phyloP scores from a whole-genome alignment of 2,797 vertebrate species.

The Falco columbarius region DNA sequence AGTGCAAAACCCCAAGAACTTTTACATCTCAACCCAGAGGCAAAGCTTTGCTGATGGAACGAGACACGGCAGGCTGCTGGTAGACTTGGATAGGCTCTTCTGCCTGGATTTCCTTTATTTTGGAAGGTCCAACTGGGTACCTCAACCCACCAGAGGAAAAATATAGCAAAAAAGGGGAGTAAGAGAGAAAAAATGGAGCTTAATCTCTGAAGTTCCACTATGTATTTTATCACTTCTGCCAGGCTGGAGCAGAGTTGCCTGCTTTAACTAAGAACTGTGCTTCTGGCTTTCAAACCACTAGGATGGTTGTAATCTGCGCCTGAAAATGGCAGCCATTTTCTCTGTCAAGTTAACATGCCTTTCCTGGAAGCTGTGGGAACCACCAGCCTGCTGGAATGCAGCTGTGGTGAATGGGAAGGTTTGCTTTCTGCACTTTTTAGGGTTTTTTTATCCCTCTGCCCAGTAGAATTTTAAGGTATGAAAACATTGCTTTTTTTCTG shows the following conservation, averaged over 20 bases:
- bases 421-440: background rate
- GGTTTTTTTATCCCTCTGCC: background rate
- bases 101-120: constrained; percentile 50
- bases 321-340: constrained; percentile 23
- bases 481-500: background rate
- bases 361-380: background rate
- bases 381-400: background rate
- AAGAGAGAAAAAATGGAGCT: constrained; percentile 6
- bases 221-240: constrained; percentile 28
- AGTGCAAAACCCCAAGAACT: constrained; percentile 33
- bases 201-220: background rate
- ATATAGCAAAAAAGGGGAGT: constrained; percentile 33
- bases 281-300: constrained; percentile 7
- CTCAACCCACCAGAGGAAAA: constrained; percentile 42
- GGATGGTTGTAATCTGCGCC: background rate
- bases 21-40: background rate
- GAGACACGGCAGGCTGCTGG: constrained; percentile 4
- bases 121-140: constrained; percentile 39
- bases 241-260: constrained; percentile 24
- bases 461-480: background rate
- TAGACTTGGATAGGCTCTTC: constrained; percentile 44
- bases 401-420: background rate
- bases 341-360: background rate
- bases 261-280: background rate
- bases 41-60: background rate